Percentiles rank a stretch among this genome's conserved stretches.
phyloP scores from a whole-genome alignment of 2,888 invertebrate species.

The Pyrrhosoma nymphula region DNA sequence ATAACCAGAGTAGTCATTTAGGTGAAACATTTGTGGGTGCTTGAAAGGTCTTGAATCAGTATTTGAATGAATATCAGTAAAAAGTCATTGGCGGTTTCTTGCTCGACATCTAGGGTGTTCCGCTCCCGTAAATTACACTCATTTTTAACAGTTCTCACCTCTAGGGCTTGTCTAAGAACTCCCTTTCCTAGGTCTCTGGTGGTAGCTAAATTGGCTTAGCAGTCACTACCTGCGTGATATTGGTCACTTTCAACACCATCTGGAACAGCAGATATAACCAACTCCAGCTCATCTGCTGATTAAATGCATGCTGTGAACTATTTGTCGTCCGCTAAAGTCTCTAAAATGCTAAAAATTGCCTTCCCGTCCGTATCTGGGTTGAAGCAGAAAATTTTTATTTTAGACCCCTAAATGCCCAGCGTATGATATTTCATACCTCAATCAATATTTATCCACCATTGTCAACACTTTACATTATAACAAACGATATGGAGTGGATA shows the following conservation, averaged over 20 bases:
- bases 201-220: not conserved
- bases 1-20: not conserved
- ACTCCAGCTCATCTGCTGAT: no score
- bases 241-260: not conserved
- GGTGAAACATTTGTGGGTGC: not conserved
- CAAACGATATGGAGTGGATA: no score
- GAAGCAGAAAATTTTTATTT: no score
- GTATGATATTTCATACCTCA: no score
- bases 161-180: not conserved
- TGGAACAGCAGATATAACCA: not conserved
- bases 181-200: not conserved
- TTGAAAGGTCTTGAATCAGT: not conserved
- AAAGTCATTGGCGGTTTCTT: not conserved
- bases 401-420: no score
- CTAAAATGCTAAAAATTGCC: no score
- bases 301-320: no score
- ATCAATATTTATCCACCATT: no score
- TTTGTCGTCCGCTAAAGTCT: no score
- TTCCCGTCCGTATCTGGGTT: no score
- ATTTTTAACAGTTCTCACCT: not conserved
- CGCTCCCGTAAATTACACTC: not conserved
- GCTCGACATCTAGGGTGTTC: not conserved
- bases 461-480: no score
- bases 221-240: not conserved
- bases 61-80: not conserved